These are phyloP conservation scores for Amyelois transitella DNA, from an alignment of 1,140 invertebrate genomes.

Conservation along the genomic window DNA sequence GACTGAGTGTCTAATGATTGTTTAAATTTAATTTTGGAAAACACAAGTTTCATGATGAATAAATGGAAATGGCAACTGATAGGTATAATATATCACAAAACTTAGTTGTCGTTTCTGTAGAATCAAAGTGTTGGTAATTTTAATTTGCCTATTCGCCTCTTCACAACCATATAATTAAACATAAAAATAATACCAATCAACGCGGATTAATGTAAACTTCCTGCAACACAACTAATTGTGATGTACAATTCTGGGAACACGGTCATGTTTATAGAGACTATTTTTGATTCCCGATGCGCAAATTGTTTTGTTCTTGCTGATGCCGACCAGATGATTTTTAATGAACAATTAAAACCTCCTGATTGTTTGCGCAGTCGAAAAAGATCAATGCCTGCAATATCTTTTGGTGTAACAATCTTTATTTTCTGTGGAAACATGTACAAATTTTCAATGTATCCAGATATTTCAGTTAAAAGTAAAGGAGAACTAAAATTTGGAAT, in stretches of 20 bases:
- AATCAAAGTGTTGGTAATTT: not conserved
- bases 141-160: not conserved
- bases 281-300: conserved; percentile 33
- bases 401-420: no score
- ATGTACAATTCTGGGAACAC: conserved; percentile 6
- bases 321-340: conserved; percentile 21
- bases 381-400: conserved; percentile 29
- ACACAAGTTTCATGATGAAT: not conserved
- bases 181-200: not conserved
- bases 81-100: not conserved
- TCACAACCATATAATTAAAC: not conserved
- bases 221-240: conserved; percentile 7
- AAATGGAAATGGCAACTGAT: not conserved
- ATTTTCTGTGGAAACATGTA: no score
- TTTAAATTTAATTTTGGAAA: no score
- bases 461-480: no score
- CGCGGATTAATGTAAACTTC: conserved; percentile 1
- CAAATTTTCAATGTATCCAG: not conserved
- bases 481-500: no score
- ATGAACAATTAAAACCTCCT: conserved; percentile 35
- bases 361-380: conserved; percentile 37
- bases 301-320: conserved; percentile 21
- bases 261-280: conserved; percentile 14
- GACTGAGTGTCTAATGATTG: not conserved
- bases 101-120: not conserved